These are phyloP conservation scores for Cheilosia scutellata DNA, from an alignment of 2,888 invertebrate species.

Conservation along the genomic window DNA sequence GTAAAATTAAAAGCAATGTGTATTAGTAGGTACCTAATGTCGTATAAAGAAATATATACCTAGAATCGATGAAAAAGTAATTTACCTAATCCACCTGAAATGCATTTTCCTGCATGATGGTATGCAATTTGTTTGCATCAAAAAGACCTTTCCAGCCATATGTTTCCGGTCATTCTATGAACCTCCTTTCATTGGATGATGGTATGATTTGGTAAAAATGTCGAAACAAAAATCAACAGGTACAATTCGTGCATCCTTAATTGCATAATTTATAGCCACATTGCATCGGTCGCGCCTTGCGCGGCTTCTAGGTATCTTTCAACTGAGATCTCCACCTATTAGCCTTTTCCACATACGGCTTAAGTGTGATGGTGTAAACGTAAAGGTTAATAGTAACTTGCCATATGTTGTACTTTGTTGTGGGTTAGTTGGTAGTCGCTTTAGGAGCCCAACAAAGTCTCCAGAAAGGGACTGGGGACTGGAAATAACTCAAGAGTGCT, in stretches of 20 bases:
- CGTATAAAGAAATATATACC: too few species aligned
- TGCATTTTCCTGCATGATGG: too few species aligned
- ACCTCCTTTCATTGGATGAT: background rate
- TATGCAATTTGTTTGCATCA: too few species aligned
- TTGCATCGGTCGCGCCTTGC: constrained; percentile 27
- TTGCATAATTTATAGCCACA: constrained; percentile 78
- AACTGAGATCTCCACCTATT: constrained; percentile 48
- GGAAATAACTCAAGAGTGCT: constrained; percentile 11
- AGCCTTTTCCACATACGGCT: constrained; percentile 18
- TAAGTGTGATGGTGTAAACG: constrained; percentile 2
- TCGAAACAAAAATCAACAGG: constrained; percentile 73
- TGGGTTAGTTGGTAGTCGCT: constrained; percentile 30
- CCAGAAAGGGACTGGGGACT: constrained; percentile 6
- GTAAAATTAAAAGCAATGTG: too few species aligned
- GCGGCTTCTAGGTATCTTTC: constrained; percentile 28
- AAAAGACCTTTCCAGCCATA: too few species aligned
- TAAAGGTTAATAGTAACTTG: constrained; percentile 20
- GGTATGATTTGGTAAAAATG: constrained; percentile 3
- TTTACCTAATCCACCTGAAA: too few species aligned
- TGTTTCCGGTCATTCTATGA: background rate
- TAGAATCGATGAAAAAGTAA: too few species aligned
- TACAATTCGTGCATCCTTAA: constrained; percentile 77
- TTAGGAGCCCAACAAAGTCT: constrained; percentile 13
- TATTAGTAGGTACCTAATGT: too few species aligned
- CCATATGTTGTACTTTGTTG: constrained; percentile 35